Base-by-base conservation (phyloP, 2,113 vertebrate species). In the Porphyrio hochstetteri region DNA sequence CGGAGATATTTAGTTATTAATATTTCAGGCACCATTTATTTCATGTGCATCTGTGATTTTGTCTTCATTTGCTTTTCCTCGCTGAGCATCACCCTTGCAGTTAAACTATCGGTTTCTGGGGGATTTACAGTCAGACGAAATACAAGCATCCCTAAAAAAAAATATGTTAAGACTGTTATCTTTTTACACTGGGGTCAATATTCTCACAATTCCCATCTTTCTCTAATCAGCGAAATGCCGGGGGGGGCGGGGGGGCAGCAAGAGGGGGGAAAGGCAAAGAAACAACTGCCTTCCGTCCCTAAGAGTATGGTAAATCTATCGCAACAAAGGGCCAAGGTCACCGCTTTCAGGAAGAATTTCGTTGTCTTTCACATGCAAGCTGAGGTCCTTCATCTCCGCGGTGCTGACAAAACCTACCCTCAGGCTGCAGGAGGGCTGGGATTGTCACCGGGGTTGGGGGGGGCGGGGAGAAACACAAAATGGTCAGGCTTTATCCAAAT, bases 1-100 rank as follows among this genome's bases (percentile, higher is more conserved):
- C 75, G 64, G 42, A 84, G 68, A 48, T 28, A 77, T 25, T 81
- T 42, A 81, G 56, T 18, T 70, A 31, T 3, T 42, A 6, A 3
- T 46, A 6, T 92, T 97, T 95, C 88, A 76, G 84, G 68, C 48
- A 63, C 68, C 60, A 46, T 82, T 93, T 94, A 57, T 86, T 94
- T 82, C 44, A 60, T 77, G 68, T 79, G 68, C 24, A 27, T 72
- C 16, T 83, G 17, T 42, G 38, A 52, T 69, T 90, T 60, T 40
- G 38, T 48, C 80, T 87, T 89, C 35, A 5, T 74, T 88, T 57
- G 60, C 20, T 77, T 77, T 59, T 52, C 68, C 35, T 78, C 1
- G 3, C 33, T 75, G 9, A 84, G 48, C 52, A 81, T 86, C 87
- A 36, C 60, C 46, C 75, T 86, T 55, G 44, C 33, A 81, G 75